Conservation (phyloP, 1,140 invertebrate genomes). For the Ganaspis sp. region DNA sequence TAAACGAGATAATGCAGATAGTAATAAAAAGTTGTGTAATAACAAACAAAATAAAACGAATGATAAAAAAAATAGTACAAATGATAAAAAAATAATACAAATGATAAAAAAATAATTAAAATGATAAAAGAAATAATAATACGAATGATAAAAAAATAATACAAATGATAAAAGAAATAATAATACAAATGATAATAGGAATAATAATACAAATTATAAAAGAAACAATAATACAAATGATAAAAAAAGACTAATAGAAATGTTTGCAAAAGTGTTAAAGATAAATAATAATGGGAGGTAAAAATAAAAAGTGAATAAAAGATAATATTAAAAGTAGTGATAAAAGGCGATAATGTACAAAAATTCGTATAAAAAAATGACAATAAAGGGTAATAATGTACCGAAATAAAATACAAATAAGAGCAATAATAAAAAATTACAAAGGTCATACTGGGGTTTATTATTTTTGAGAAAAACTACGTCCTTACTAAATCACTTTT, state of each 20-base stretch:
- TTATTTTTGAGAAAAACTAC: constrained; percentile 1
- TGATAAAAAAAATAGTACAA: not conserved
- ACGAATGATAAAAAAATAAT: too few relatives aligned
- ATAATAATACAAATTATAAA: too few relatives aligned
- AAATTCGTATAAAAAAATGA: not conserved
- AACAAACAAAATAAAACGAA: not conserved
- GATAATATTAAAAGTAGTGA: too few relatives aligned
- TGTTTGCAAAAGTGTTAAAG: too few relatives aligned
- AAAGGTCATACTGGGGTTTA: not conserved
- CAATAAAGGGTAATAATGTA: not conserved
- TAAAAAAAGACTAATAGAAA: too few relatives aligned
- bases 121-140: not conserved
- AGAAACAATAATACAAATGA: not conserved
- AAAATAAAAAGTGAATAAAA: too few relatives aligned
- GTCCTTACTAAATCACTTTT: constrained; percentile 6
- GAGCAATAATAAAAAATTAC: not conserved
- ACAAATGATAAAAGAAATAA: not conserved
- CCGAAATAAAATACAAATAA: not conserved
- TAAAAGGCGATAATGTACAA: not conserved
- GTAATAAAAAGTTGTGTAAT: not conserved
- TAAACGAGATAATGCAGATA: too few relatives aligned
- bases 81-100: not conserved
- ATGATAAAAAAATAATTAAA: not conserved
- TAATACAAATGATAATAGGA: not conserved
- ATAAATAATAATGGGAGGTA: too few relatives aligned